Conservation (phyloP, 2,797 vertebrate species). For the Acestrorhynchus altus region DNA sequence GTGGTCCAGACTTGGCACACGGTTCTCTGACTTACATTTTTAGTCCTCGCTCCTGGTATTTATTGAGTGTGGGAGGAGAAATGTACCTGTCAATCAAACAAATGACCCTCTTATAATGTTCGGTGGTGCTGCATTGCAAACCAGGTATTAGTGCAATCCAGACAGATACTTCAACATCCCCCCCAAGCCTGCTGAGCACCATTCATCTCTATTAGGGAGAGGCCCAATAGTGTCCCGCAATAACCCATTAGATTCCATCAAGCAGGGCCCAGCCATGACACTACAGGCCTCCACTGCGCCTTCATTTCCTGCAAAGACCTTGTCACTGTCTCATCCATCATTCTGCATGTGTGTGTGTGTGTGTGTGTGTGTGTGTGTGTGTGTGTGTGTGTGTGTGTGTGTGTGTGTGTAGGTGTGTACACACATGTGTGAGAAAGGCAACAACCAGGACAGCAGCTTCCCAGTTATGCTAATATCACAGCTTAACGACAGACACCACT, state of each 20-base stretch:
- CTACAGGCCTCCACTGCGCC: not conserved
- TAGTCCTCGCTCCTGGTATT: constrained; percentile 7
- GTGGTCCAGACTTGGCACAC: not conserved
- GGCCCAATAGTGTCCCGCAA: not conserved
- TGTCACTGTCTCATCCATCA: constrained; percentile 59
- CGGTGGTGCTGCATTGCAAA: not conserved
- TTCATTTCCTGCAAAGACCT: constrained; percentile 38
- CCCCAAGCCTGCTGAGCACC: not conserved
- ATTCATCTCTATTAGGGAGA: constrained; percentile 9
- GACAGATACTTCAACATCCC: not conserved
- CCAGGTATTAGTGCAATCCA: constrained; percentile 5
- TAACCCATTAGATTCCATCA: constrained; percentile 5
- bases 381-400: constrained; percentile 5
- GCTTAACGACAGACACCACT: constrained; percentile 45
- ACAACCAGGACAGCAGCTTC: constrained; percentile 64
- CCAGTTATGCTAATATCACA: constrained; percentile 68
- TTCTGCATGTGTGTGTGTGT: constrained; percentile 49
- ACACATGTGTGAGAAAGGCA: constrained; percentile 46
- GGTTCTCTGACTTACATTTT: not conserved
- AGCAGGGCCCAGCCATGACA: not conserved
- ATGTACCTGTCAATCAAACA: constrained; percentile 19
- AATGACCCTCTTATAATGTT: not conserved
- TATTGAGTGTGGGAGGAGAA: not conserved
- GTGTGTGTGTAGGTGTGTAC: not conserved
- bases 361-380: constrained; percentile 40